These are phyloP conservation scores for Malaclemys terrapin DNA, from an alignment of 2,113 vertebrate genomes.

Conservation along the genomic window DNA sequence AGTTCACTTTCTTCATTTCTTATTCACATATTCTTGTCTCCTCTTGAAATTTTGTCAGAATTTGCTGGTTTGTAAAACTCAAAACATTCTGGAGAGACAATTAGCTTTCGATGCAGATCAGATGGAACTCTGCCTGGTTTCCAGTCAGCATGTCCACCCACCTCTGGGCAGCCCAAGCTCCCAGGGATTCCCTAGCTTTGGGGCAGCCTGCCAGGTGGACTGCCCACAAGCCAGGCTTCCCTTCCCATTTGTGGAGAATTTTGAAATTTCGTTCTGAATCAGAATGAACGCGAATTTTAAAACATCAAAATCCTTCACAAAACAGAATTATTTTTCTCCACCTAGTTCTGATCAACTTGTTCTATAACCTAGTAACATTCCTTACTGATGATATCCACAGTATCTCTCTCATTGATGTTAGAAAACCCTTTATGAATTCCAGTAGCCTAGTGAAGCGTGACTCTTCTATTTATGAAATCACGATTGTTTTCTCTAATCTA, in stretches of 20 bases:
- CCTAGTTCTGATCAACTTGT: background rate
- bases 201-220: background rate
- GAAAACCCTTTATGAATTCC: background rate
- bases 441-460: background rate
- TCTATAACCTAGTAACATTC: background rate
- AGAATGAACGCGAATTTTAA: background rate
- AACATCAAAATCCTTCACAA: background rate
- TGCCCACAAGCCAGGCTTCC: background rate
- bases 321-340: background rate
- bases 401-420: background rate
- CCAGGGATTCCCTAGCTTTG: background rate
- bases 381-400: background rate
- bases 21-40: background rate
- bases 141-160: background rate
- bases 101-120: background rate
- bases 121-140: background rate
- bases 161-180: background rate
- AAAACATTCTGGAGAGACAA: background rate
- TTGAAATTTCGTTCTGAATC: background rate
- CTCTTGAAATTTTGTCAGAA: background rate
- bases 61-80: background rate
- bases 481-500: conserved; percentile 3
- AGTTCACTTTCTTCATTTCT: background rate
- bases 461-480: background rate
- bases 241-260: background rate